Percentiles rank a stretch among this genome's conserved stretches.
phyloP scores from a whole-genome alignment of 2,113 vertebrate genomes.

The Solea senegalensis region DNA sequence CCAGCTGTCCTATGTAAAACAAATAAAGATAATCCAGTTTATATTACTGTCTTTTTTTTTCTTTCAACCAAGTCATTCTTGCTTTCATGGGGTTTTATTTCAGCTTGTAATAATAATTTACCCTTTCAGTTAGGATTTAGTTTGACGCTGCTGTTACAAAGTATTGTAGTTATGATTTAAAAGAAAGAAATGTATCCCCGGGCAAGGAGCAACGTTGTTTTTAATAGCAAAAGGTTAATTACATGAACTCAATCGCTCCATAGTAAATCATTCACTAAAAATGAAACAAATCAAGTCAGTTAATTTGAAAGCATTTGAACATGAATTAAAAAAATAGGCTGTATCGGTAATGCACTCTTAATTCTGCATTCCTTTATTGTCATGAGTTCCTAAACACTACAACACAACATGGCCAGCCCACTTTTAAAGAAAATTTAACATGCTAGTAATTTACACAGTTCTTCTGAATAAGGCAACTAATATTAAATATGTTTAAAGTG shows the following conservation, averaged over 20 bases:
- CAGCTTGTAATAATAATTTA: too few species aligned
- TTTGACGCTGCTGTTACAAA: too few species aligned
- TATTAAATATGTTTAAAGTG: slow-evolving; percentile 21
- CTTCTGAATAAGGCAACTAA: slow-evolving; percentile 3
- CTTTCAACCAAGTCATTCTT: neutral
- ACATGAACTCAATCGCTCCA: too few species aligned
- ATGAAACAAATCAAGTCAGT: neutral
- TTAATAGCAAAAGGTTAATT: too few species aligned
- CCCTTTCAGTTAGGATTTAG: too few species aligned
- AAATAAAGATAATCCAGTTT: slow-evolving; percentile 43
- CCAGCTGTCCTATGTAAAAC: slow-evolving; percentile 20
- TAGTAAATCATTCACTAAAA: too few species aligned
- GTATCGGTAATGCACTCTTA: neutral
- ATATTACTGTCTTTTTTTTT: slow-evolving; percentile 19
- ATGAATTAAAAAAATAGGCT: neutral
- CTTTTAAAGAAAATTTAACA: slow-evolving; percentile 2
- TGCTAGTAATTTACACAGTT: slow-evolving; percentile 2
- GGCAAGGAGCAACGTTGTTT: too few species aligned
- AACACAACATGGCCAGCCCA: slow-evolving; percentile 5
- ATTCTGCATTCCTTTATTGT: neutral
- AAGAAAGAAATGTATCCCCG: too few species aligned
- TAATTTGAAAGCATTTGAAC: too few species aligned
- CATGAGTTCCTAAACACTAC: neutral
- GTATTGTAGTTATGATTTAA: too few species aligned
- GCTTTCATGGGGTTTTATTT: neutral